A percentile compares a stretch with the other conserved stretches of the same genome.
Conservation (phyloP, 2,888 invertebrate species). For the Pasiphila rectangulata region DNA sequence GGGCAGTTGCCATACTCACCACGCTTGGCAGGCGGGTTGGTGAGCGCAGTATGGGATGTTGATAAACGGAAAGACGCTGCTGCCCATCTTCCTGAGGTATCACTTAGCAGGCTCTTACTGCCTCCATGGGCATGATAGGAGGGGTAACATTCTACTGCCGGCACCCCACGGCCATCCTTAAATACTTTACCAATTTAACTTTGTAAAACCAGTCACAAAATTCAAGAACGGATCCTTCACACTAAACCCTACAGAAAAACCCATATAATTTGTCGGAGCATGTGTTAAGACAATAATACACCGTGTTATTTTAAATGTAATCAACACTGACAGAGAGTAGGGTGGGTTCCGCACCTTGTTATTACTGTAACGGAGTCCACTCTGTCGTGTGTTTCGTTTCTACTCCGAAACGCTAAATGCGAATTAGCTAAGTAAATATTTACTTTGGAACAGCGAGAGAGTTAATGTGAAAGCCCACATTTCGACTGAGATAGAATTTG, state of each 20-base stretch:
- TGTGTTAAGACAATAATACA: constrained; percentile 22
- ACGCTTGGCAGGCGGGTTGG: too few species aligned
- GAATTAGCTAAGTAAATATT: constrained; percentile 78
- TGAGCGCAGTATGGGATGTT: too few species aligned
- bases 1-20: too few species aligned
- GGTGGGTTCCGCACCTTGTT: constrained; percentile 51
- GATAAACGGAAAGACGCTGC: too few species aligned
- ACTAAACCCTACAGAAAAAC: constrained; percentile 5
- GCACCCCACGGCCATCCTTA: too few species aligned
- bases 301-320: constrained; percentile 38
- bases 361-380: constrained; percentile 70
- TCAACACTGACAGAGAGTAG: constrained; percentile 37
- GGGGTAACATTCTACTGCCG: too few species aligned
- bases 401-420: constrained; percentile 64
- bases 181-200: too few species aligned
- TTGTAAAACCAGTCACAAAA: too few species aligned
- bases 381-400: constrained; percentile 74
- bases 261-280: constrained; percentile 19
- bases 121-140: too few species aligned
- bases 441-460: constrained; percentile 64
- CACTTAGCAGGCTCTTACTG: too few species aligned
- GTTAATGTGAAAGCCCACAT: constrained; percentile 50
- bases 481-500: constrained; percentile 22
- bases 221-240: too few species aligned
- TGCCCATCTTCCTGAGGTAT: too few species aligned